Evolutionary conservation across 2,113 vertebrate species (phyloP).

Genomic region (Syngnathoides biaculeatus): DNA sequence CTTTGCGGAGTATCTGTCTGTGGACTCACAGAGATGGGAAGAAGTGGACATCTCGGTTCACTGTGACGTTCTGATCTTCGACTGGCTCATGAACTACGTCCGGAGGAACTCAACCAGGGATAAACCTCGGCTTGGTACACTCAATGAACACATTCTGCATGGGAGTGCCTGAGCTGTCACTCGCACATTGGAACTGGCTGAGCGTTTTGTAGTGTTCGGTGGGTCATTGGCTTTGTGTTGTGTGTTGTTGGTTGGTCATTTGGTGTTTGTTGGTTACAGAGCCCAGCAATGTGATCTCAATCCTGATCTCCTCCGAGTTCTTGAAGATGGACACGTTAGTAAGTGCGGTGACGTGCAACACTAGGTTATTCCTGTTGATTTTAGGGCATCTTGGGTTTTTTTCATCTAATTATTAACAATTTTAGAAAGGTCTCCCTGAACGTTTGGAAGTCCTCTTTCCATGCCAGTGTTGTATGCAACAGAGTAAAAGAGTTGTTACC

Average conservation of each 20-base stretch:
- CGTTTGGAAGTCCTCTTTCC: neutral
- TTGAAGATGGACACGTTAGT: slow-evolving; percentile 99
- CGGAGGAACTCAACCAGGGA: slow-evolving; percentile 84
- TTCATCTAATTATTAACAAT: neutral
- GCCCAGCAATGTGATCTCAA: slow-evolving; percentile 98
- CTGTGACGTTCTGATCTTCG: slow-evolving; percentile 96
- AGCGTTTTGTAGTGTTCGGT: slow-evolving; percentile 24
- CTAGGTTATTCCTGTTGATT: slow-evolving; percentile 20
- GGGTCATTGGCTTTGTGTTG: slow-evolving; percentile 7
- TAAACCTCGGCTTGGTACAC: slow-evolving; percentile 85
- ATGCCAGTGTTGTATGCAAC: neutral
- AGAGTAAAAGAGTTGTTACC: neutral
- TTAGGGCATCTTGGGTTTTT: slow-evolving; percentile 42
- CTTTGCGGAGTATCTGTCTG: slow-evolving; percentile 91
- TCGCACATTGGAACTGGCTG: neutral
- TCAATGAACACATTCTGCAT: neutral
- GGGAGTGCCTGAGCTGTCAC: slow-evolving; percentile 18
- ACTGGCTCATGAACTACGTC: slow-evolving; percentile 96
- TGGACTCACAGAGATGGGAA: slow-evolving; percentile 93
- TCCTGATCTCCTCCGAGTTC: slow-evolving; percentile 99
- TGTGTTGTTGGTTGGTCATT: slow-evolving; percentile 53
- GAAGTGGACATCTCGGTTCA: slow-evolving; percentile 98
- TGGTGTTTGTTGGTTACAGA: slow-evolving; percentile 83
- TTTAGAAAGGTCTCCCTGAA: neutral
- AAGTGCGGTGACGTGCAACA: slow-evolving; percentile 75